These are phyloP conservation scores for Cerceris ruficornis DNA, from an alignment of 2,888 invertebrate species.

Conservation along the genomic window DNA sequence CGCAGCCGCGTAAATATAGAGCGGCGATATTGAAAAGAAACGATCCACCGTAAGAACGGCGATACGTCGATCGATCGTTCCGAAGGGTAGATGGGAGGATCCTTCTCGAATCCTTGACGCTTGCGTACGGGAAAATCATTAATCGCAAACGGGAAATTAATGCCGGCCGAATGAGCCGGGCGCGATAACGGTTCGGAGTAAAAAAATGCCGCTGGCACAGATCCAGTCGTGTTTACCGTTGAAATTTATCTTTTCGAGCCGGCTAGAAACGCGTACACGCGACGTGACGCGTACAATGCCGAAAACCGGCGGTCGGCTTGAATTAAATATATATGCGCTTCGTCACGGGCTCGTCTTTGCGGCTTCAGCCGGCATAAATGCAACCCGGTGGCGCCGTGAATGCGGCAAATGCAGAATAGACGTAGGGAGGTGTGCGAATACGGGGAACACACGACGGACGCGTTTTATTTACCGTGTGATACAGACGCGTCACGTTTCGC, in stretches of 20 bases:
- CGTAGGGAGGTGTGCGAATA: constrained; percentile 25
- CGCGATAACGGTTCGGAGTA: constrained; percentile 63
- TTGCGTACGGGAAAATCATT: constrained; percentile 58
- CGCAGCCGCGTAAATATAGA: too few species aligned
- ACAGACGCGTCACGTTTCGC: constrained; percentile 42
- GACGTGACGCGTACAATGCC: constrained; percentile 56
- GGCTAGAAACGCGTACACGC: constrained; percentile 57
- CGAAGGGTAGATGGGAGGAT: background rate
- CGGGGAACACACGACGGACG: constrained; percentile 41
- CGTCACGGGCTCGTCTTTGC: constrained; percentile 59
- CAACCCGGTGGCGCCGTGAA: constrained; percentile 48
- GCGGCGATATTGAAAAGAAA: too few species aligned
- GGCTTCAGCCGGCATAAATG: constrained; percentile 51
- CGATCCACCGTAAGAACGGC: too few species aligned
- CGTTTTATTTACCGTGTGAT: constrained; percentile 49
- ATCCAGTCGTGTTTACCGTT: constrained; percentile 71
- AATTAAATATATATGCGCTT: constrained; percentile 61
- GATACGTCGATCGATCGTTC: background rate
- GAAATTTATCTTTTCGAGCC: constrained; percentile 69
- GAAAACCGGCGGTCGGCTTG: constrained; percentile 51
- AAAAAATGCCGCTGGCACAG: constrained; percentile 68
- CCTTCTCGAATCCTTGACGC: constrained; percentile 33
- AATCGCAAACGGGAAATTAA: constrained; percentile 66
- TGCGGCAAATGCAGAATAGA: constrained; percentile 57
- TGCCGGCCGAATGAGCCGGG: constrained; percentile 66